Evolutionary conservation across 2,113 vertebrate species (phyloP).

Genomic region (pig (Sus scrofa)): DNA sequence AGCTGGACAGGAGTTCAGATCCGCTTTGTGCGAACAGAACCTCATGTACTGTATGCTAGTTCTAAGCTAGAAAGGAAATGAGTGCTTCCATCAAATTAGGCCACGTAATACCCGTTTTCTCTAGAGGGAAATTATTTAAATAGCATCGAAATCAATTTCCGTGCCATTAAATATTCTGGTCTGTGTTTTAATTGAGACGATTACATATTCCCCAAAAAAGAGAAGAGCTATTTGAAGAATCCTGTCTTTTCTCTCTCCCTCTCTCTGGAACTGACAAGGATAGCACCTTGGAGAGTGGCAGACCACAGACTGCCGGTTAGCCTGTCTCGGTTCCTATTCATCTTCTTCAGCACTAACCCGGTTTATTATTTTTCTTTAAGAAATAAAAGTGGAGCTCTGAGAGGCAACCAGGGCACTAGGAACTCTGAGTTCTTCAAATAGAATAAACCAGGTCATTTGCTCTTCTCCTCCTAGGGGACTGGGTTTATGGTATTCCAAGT

Average conservation of each 20-base stretch:
- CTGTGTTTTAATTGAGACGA: slow-evolving; percentile 82
- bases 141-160: slow-evolving; percentile 81
- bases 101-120: slow-evolving; percentile 73
- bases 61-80: slow-evolving; percentile 54
- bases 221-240: slow-evolving; percentile 74
- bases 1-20: background rate
- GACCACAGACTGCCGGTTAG: background rate
- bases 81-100: slow-evolving; percentile 73
- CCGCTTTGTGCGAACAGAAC: background rate
- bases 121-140: slow-evolving; percentile 80
- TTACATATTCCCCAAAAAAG: slow-evolving; percentile 75
- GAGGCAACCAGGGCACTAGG: background rate
- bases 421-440: slow-evolving; percentile 54
- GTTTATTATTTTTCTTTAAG: slow-evolving; percentile 68
- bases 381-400: slow-evolving; percentile 62
- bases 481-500: background rate
- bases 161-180: slow-evolving; percentile 82
- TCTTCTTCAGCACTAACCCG: slow-evolving; percentile 58
- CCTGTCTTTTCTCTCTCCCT: background rate
- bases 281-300: background rate
- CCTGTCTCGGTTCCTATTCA: background rate
- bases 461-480: background rate
- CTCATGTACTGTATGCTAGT: fast-evolving
- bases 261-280: background rate
- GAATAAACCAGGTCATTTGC: slow-evolving; percentile 65